Base-by-base conservation (phyloP, 2,113 vertebrate species). In the Otus sunia region DNA sequence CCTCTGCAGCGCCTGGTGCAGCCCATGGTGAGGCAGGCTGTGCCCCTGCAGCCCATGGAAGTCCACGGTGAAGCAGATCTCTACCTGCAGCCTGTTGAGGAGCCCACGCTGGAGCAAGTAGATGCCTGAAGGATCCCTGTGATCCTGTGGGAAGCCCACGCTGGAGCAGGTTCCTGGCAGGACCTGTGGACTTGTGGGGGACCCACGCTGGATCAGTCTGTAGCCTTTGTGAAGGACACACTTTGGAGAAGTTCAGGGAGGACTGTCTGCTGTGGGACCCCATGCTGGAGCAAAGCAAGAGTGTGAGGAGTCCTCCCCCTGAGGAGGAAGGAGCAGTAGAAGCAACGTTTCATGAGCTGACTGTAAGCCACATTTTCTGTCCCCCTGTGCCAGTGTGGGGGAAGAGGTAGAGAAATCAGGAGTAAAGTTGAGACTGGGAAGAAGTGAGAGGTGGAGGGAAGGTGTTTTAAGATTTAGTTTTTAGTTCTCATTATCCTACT, bases 311-410 rank as follows among this genome's bases (percentile, higher is more conserved):
- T 23, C 41, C 32, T 56, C 6, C 19, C 15, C 10, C 9, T 52
- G 36, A 68, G 26, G 17, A 55, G 45, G 20, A n/a, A 59, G 20
- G 50, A 80, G 43, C 13, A 6, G 39, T 23, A 86, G 14, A 50
- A 37, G 43, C 37, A 59, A 36, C 0, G 11, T 10, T 12, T 41
- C 20, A 45, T 32, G 27, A 8, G 12, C 23, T 55, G 45, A 49
- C 26, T 20, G 9, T 9, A 50, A 15, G 5, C 14, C 23, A 0
- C 0, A n/a, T 66, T 86, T 12, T 52, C 9, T 15, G 4, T 27
- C 5, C 8, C 18, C 25, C 32, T 23, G 15, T 12, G 7, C 16
- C 20, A 2, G 11, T 32, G 10, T 10, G 10, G 20, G 59, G 12
- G 39, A 71, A 11, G 23, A 5, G 32, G 39, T 22, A 76, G 27